Evolutionary conservation across 2,113 vertebrate species (phyloP), one percentile per base, ranked within the genome.

Genomic region (Promerops cafer): DNA sequence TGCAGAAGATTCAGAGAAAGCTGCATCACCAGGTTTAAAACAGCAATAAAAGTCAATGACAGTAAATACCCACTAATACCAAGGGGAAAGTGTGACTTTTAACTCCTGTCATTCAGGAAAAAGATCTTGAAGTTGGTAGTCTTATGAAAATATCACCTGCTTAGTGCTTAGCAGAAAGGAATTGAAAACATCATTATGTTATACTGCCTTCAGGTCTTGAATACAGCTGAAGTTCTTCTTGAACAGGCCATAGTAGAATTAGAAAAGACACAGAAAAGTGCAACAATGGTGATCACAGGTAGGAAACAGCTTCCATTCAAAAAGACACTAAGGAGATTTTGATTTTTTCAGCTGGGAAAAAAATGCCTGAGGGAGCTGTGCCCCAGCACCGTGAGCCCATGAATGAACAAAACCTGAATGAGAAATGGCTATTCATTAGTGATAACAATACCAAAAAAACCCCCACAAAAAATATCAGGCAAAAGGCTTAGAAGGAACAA

Each of bases 231-330:
- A 95, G 52, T 30, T 75, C 30, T 40, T 75, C 72, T 84, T 4
- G 5, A 56, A 94, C 85, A 95, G 64, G 68, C 22, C 5, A 4
- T 22, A 72, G 82, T 10, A 90, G 47, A 80, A 66, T 70, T 70
- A 92, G 80, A 92, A 93, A 93, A 91, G 68, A 70, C 84, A 56
- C 52, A 84, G 86, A 95, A 93, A 96, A 93, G 80, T 89, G 56
- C 80, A 94, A 60, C 89, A 94, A 2, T 60, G 69, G 78, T 89
- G 83, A 56, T 70, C 22, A 61, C 83, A 89, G 76, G n/a, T 81
- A 71, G 80, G 68, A 64, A 86, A 75, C 44, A 39, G 83, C 80
- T 96, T 87, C 72, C 64, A 64, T 35, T 87, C 76, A 87, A 31
- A 86, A 87, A 71, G 13, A 60, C 30, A 33, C 64, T 87, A 64